Conservation (phyloP, 2,113 vertebrate species). For the Erythrocebus patas region DNA sequence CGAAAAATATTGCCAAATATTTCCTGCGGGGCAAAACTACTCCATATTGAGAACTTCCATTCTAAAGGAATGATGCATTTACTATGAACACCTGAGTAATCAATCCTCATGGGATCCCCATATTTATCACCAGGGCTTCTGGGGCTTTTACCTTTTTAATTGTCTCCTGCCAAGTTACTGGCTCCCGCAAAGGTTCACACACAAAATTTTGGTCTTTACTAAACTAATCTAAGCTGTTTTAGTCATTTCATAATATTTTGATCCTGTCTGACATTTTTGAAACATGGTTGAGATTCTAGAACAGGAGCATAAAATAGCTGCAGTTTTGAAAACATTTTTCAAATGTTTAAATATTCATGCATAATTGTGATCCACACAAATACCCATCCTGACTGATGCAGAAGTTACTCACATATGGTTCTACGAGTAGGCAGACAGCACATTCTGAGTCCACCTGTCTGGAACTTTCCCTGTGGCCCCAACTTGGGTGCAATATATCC, state of each 20-base stretch:
- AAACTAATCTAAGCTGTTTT: neutral
- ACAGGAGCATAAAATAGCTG: slow-evolving; percentile 58
- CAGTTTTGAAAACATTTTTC: slow-evolving; percentile 67
- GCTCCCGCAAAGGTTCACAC: neutral
- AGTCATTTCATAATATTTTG: slow-evolving; percentile 52
- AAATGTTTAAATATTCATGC: slow-evolving; percentile 76
- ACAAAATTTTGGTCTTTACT: neutral
- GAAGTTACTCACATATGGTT: neutral
- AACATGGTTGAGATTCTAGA: slow-evolving; percentile 65
- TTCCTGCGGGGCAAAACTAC: neutral
- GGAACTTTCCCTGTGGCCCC: neutral
- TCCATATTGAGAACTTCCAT: neutral
- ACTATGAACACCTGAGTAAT: neutral
- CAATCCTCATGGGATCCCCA: rapidly evolving
- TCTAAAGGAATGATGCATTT: neutral
- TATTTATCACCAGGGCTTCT: neutral
- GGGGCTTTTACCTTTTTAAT: neutral
- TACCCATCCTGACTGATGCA: neutral
- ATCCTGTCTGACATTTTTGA: slow-evolving; percentile 69
- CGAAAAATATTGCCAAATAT: neutral
- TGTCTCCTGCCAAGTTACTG: neutral
- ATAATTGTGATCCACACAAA: slow-evolving; percentile 61
- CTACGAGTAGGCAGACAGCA: neutral
- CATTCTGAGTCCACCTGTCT: neutral
- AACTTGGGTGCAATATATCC: neutral